These are phyloP conservation scores for Brachyrhaphis roseni DNA, from an alignment of 2,797 vertebrate genomes.

Conservation along the genomic window DNA sequence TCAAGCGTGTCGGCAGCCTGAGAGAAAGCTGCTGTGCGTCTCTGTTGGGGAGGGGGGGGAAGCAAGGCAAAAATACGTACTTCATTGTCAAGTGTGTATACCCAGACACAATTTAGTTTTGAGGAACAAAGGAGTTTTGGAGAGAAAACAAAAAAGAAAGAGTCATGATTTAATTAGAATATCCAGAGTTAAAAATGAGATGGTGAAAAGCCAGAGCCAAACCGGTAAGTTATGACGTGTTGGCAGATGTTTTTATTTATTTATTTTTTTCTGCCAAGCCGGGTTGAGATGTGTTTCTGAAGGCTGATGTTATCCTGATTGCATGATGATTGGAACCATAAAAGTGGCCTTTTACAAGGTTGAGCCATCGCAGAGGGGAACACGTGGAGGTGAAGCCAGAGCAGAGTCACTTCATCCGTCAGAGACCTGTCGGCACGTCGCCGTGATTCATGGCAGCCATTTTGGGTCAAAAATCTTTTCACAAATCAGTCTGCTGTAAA, in stretches of 20 bases:
- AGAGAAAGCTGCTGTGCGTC: conserved; percentile 50
- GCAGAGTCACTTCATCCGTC: conserved; percentile 65
- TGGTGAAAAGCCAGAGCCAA: conserved; percentile 24
- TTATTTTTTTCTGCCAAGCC: conserved; percentile 22
- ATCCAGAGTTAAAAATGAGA: background rate
- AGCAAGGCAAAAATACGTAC: conserved; percentile 11
- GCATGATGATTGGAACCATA: conserved; percentile 66
- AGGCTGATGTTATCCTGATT: conserved; percentile 49
- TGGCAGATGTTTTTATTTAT: background rate
- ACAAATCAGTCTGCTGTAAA: conserved; percentile 64
- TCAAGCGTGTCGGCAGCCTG: conserved; percentile 55
- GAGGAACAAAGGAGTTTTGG: background rate
- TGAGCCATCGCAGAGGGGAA: conserved; percentile 41
- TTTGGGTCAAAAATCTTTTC: conserved; percentile 67
- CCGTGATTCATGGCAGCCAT: conserved; percentile 67
- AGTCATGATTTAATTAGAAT: background rate
- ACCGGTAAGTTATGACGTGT: conserved; percentile 45
- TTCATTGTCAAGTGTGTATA: conserved; percentile 18
- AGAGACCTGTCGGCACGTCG: conserved; percentile 49
- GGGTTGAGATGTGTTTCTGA: conserved; percentile 31
- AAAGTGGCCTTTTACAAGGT: conserved; percentile 44
- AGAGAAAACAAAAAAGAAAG: conserved; percentile 8
- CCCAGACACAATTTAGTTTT: conserved; percentile 13
- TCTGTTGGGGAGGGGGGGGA: conserved; percentile 30
- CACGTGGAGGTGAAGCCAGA: conserved; percentile 34